These are phyloP conservation scores for Danio aesculapii DNA, from an alignment of 2,797 vertebrate species.

Conservation along the genomic window DNA sequence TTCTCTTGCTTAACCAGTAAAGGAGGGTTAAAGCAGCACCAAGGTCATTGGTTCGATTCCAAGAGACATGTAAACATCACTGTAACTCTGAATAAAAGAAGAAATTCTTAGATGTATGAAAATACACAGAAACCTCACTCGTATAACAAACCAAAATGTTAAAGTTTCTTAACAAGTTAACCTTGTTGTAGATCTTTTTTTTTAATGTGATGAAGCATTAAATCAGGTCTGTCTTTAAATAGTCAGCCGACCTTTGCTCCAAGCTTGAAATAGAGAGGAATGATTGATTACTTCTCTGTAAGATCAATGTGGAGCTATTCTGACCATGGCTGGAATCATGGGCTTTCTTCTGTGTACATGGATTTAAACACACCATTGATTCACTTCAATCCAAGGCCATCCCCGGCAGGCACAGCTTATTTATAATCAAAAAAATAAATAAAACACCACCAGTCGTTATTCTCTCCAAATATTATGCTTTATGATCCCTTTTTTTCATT, in stretches of 20 bases:
- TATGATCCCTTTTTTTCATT: background rate
- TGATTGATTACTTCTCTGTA: constrained; percentile 46
- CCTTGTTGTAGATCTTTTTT: background rate
- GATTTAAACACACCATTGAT: constrained; percentile 54
- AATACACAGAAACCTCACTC: background rate
- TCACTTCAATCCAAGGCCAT: constrained; percentile 44
- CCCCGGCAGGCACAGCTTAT: background rate
- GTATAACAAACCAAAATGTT: background rate
- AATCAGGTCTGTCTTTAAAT: constrained; percentile 41
- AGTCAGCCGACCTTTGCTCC: constrained; percentile 18
- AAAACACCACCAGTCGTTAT: background rate
- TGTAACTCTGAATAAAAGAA: background rate
- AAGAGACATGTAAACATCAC: background rate
- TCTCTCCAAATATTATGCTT: constrained; percentile 1
- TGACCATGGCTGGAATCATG: constrained; percentile 72
- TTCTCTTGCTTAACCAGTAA: constrained; percentile 12
- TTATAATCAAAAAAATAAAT: background rate
- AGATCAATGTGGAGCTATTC: constrained; percentile 78
- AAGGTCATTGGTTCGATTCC: constrained; percentile 1
- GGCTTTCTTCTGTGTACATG: constrained; percentile 50
- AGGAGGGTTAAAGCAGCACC: background rate
- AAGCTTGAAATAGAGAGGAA: constrained; percentile 39
- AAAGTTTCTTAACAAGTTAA: background rate
- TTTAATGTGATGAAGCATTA: constrained; percentile 11
- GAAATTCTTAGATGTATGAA: background rate